Evolutionary conservation across 2,888 invertebrate species (phyloP).

Genomic region (Meiosimyza platycephala): DNA sequence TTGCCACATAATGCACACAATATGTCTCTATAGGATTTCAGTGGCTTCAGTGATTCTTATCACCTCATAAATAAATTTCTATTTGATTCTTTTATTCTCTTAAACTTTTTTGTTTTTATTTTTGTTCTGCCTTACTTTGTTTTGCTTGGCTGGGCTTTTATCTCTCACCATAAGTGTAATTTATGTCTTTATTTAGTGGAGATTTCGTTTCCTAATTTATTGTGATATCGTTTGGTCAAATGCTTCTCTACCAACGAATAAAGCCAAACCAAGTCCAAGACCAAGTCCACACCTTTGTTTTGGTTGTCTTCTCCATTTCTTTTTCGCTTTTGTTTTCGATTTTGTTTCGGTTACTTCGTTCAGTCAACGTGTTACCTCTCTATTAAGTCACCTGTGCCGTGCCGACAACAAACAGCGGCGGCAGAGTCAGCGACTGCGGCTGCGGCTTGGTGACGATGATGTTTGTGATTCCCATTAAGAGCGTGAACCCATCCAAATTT

Average conservation of each 20-base stretch:
- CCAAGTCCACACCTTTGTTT: conserved; percentile 38
- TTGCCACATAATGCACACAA: conserved; percentile 58
- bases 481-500: conserved; percentile 67
- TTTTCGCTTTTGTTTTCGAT: conserved; percentile 18
- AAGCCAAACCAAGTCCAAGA: neutral
- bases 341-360: conserved; percentile 14
- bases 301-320: conserved; percentile 24
- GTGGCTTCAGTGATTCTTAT: conserved; percentile 68
- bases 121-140: conserved; percentile 34
- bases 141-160: conserved; percentile 38
- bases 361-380: conserved; percentile 24
- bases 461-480: conserved; percentile 61
- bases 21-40: conserved; percentile 67
- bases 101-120: conserved; percentile 37
- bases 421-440: neutral
- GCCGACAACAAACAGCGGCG: neutral
- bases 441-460: conserved; percentile 35
- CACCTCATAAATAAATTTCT: conserved; percentile 66
- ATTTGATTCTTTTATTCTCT: conserved; percentile 54
- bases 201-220: conserved; percentile 67
- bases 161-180: conserved; percentile 61
- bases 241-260: conserved; percentile 40
- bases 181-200: conserved; percentile 66
- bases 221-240: conserved; percentile 63
- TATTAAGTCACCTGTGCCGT: conserved; percentile 18